Evolutionary conservation across 2,113 vertebrate genomes (phyloP).

Genomic region (Dasyprocta punctata): DNA sequence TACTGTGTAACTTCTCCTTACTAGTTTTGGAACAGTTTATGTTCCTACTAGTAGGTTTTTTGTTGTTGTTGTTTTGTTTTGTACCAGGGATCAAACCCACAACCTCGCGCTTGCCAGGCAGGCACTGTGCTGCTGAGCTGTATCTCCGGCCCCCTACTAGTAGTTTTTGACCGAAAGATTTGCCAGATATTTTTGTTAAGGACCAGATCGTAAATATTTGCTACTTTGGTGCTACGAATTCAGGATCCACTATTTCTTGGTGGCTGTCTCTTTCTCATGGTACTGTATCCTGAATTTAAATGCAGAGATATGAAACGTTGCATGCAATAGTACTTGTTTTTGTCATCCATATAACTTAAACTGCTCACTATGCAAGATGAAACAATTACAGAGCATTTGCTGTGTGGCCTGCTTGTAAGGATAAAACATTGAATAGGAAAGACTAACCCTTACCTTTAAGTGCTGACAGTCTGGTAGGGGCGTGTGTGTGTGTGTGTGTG

Average conservation of each 20-base stretch:
- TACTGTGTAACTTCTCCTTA: not conserved
- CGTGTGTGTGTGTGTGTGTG: not conserved
- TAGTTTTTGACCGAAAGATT: not conserved
- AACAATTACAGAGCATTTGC: not conserved
- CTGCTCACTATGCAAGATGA: not conserved
- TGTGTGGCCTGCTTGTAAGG: not conserved
- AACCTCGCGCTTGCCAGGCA: too few relatives aligned
- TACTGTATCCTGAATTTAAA: slow-evolving; percentile 21
- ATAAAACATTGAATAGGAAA: not conserved
- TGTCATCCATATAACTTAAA: not conserved
- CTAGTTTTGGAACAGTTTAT: not conserved
- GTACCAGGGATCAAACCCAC: too few relatives aligned
- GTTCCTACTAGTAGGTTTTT: not conserved
- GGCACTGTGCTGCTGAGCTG: too few relatives aligned
- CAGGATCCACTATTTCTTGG: too few relatives aligned
- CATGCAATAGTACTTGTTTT: slow-evolving; percentile 26
- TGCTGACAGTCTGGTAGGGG: not conserved
- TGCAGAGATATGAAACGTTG: slow-evolving; percentile 10
- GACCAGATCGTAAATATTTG: slow-evolving; percentile 34
- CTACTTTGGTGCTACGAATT: not conserved
- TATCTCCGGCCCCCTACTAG: not conserved
- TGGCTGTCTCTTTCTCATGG: not conserved
- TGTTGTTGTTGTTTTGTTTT: too few relatives aligned
- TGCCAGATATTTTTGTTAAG: not conserved
- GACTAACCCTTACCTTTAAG: not conserved